Evolutionary conservation across 2,113 vertebrate species (phyloP), one percentile per base, ranked within the genome.

Genomic region (Thamnaconus septentrionalis): DNA sequence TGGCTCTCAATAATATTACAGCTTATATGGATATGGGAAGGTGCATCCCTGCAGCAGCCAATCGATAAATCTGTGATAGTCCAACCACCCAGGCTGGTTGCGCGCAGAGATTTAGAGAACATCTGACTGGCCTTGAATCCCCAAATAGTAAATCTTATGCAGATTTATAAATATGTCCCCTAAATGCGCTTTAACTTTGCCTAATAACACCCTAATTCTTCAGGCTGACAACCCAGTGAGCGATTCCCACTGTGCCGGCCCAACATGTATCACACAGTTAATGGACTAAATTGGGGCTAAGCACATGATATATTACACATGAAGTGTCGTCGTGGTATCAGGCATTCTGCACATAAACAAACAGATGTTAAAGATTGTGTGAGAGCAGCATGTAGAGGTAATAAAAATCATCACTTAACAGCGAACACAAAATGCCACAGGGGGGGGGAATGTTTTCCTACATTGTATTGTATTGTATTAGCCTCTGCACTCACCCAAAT

Each of bases 61-160:
- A 91, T 92, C 88, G 53, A 92, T 92, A 89, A 89, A 90, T 90
- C 87, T 88, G 82, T 86, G 80, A 86, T 88, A 71, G 80, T 75
- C 79, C 70, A 85, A 68, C 64, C 84, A 69, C 64, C 78, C 62
- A 69, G 59, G 54, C 71, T 72, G 65, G 75, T 48, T 31, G 18
- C 7, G 48, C 60, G 58, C 42, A 65, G 73, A 87, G 84, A 87
- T 88, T 88, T 84, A 89, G 76, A 80, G 72, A 69, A 80, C 73
- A 61, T 72, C 72, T 68, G 62, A 81, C 74, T 70, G 52, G 69
- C 61, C 74, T 61, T 51, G 62, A 85, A 80, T 84, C 56, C 67
- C 58, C 69, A 78, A 76, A 75, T 62, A 69, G 41, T 79, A 79
- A 85, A 75, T 87, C 78, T 79, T 73, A 85, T 87, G 76, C 81